Conservation (phyloP, 1,140 invertebrate genomes). For the Ditylenchus dipsaci region DNA sequence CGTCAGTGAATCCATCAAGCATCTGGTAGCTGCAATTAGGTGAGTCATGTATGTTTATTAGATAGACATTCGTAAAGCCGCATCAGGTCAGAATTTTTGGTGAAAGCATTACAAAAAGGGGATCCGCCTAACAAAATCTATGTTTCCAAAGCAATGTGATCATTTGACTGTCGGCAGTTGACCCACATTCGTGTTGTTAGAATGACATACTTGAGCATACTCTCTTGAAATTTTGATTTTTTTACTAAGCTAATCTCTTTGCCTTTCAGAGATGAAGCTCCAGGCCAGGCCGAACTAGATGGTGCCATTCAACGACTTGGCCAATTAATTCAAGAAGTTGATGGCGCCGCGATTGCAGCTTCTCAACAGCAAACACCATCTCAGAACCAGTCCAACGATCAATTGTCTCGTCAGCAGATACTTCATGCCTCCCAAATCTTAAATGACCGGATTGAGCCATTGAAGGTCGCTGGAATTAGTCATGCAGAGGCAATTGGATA, state of each 20-base stretch:
- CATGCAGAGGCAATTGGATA: conserved; percentile 90
- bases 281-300: conserved; percentile 88
- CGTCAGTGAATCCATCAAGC: conserved; percentile 92
- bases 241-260: no score
- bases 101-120: no score
- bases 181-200: no score
- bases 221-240: conserved; percentile 48
- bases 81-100: no score
- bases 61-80: no score
- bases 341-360: conserved; percentile 78
- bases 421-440: conserved; percentile 48
- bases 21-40: conserved; percentile 62
- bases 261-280: conserved; percentile 74
- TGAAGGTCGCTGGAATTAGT: conserved; percentile 74
- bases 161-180: no score
- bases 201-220: conserved; percentile 29
- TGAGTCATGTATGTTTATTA: no score
- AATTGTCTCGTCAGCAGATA: conserved; percentile 55
- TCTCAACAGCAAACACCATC: conserved; percentile 60
- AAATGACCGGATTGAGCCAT: conserved; percentile 56
- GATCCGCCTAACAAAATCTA: no score
- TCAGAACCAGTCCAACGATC: conserved; percentile 25
- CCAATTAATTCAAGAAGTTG: conserved; percentile 74
- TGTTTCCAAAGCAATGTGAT: no score
- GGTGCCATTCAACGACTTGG: conserved; percentile 74